Conservation (phyloP, 2,113 vertebrate genomes). For the Paracanthobrama guichenoti region DNA sequence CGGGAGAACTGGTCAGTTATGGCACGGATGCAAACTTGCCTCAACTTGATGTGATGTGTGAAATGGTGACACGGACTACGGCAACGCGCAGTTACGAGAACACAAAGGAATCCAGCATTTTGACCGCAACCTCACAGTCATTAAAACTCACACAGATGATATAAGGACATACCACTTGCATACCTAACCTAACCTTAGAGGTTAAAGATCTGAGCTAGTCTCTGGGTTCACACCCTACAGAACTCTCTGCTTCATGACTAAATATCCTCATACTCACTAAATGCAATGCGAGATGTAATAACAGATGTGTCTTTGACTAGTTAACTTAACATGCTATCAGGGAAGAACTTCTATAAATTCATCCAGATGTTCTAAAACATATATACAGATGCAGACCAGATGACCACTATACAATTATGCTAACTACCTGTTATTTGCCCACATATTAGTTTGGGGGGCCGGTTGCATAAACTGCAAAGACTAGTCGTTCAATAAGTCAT, state of each 20-base stretch:
- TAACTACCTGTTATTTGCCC: conserved; percentile 30
- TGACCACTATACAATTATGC: conserved; percentile 18
- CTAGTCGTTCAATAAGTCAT: too few species aligned
- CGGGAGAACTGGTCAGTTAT: conserved; percentile 28
- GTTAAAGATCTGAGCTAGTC: conserved; percentile 14
- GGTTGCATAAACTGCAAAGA: too few species aligned
- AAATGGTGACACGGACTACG: background rate
- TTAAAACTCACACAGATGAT: conserved; percentile 20
- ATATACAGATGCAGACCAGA: conserved; percentile 28
- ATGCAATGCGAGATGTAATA: background rate
- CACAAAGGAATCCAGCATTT: conserved; percentile 12
- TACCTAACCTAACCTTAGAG: conserved; percentile 24
- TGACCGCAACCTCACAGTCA: conserved; percentile 14
- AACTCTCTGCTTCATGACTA: conserved; percentile 10
- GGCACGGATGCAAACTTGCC: conserved; percentile 41
- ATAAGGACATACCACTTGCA: conserved; percentile 21
- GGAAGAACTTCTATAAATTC: background rate
- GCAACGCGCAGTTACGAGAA: conserved; percentile 10
- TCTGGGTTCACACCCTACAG: background rate
- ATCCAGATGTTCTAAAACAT: conserved; percentile 49
- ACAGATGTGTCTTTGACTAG: background rate
- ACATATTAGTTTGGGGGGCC: background rate
- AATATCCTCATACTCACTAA: background rate
- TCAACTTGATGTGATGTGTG: conserved; percentile 43
- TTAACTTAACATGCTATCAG: conserved; percentile 14